Evolutionary conservation across 1,140 invertebrate genomes (phyloP).

Genomic region (Anthonomus grandis): DNA sequence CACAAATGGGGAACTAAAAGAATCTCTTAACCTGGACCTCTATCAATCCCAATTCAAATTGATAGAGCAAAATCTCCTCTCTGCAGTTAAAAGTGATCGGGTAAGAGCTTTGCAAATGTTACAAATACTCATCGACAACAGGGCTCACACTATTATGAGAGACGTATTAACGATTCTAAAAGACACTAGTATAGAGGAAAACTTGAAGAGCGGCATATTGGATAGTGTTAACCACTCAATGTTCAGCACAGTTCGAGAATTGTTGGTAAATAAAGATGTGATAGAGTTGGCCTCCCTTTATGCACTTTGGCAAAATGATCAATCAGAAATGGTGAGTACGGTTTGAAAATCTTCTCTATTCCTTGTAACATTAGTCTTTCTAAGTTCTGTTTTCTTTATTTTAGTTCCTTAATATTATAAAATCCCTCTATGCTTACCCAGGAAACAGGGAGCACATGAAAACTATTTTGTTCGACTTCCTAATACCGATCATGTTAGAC

Average conservation of each 20-base stretch:
- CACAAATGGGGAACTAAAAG: background rate
- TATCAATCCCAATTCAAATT: slow-evolving; percentile 7
- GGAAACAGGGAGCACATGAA: background rate
- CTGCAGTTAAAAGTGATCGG: slow-evolving; percentile 2
- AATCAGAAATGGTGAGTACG: background rate
- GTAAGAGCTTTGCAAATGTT: slow-evolving; percentile 11
- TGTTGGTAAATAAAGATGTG: slow-evolving; percentile 3
- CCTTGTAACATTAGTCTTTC: no score
- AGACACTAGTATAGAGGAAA: slow-evolving; percentile 1
- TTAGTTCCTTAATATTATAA: no score
- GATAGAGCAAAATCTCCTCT: slow-evolving; percentile 10
- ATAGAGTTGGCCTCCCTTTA: background rate
- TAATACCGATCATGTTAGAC: slow-evolving; percentile 15
- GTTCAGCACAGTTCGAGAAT: slow-evolving; percentile 2
- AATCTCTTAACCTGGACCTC: background rate
- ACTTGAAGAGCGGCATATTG: slow-evolving; percentile 5
- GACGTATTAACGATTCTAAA: slow-evolving; percentile 13
- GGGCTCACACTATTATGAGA: slow-evolving; percentile 2
- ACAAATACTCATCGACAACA: slow-evolving; percentile 12
- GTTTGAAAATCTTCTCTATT: no score
- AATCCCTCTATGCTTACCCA: no score
- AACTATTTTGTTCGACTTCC: slow-evolving; percentile 8
- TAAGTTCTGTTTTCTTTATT: no score
- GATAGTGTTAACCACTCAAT: background rate
- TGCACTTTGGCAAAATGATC: background rate